These are phyloP conservation scores for Bombyx huttoni DNA, from an alignment of 2,888 invertebrate genomes.

Conservation along the genomic window DNA sequence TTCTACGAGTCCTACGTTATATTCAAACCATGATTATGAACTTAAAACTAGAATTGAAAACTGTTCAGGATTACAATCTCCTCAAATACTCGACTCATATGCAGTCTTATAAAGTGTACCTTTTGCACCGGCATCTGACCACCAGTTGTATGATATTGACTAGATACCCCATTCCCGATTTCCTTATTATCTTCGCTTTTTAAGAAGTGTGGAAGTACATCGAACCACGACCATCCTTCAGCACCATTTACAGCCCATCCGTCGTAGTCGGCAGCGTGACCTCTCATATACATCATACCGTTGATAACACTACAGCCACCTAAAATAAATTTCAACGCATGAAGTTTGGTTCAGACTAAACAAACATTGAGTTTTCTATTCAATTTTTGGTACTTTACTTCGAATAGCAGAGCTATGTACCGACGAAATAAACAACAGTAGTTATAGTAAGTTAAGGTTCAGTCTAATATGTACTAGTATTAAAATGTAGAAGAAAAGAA, in stretches of 20 bases:
- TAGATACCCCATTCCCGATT: conserved; percentile 71
- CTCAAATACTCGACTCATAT: not conserved
- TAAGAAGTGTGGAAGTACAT: conserved; percentile 81
- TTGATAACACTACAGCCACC: conserved; percentile 83
- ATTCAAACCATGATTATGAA: too few relatives aligned
- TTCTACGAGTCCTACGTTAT: too few relatives aligned
- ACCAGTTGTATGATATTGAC: conserved; percentile 72
- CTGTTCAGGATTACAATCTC: not conserved
- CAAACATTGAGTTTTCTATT: too few relatives aligned
- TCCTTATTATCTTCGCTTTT: conserved; percentile 78
- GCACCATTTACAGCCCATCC: conserved; percentile 82
- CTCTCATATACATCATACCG: conserved; percentile 89
- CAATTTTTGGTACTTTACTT: too few relatives aligned
- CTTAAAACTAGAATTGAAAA: too few relatives aligned
- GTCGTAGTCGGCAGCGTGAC: conserved; percentile 82
- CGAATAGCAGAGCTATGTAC: too few relatives aligned
- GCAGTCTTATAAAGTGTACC: conserved; percentile 22
- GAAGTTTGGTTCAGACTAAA: too few relatives aligned
- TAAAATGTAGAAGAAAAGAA: too few relatives aligned
- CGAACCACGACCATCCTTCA: conserved; percentile 83
- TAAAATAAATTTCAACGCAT: conserved; percentile 11
- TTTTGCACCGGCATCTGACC: conserved; percentile 75
- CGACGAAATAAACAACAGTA: too few relatives aligned
- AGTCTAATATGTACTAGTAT: too few relatives aligned
- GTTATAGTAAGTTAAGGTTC: too few relatives aligned